Base-by-base conservation (phyloP, 2,888 invertebrate genomes). In the Ophonus ardosiacus region DNA sequence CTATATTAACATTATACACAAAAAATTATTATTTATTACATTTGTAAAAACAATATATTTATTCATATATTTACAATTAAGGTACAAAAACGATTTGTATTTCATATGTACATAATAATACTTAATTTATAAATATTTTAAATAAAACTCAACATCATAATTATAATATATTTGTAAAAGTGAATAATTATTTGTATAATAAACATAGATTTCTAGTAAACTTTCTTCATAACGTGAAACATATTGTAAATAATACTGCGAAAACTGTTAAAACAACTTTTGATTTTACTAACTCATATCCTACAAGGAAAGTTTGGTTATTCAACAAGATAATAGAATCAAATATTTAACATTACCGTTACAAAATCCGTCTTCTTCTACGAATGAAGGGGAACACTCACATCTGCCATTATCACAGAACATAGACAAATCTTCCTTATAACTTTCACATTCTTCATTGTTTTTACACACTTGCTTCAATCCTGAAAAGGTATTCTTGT, bases 381-480 rank as follows among this genome's bases (percentile, higher is more conserved):
- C 63, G 82, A 87, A 89, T 38, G 86, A 79, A 0, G 86, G 78
- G 80, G 86, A 86, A 68, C 89, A 90, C 83, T 87, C 87, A 83
- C 90, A 89, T 57, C 86, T 87, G 8, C 88, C 88, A 17, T 59
- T 59, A 8, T 61, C 38, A 86, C 79, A 76, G 87, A 68, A 59
- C 89, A 89, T 82, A 88, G 88, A 88, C 5, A 31, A 61, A 38
- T 86, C 86, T 6, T 80, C 86, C 24, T 86, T 87, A 8, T 85
- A 82, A 84, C 86, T 86, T 13, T 85, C 63, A 68, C 87, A 87
- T 4, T 87, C 89, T 6, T 84, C 86, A 78, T 88, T 87, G 7
- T 59, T 80, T 17, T 18, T 18, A 40, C 90, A 90, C 1, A n/a
- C 51, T 40, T 89, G 88, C 65, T 88, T 88, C 71, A 90, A 85